Evolutionary conservation across 2,888 invertebrate species (phyloP).

Genomic region (Ernsta delagoae): DNA sequence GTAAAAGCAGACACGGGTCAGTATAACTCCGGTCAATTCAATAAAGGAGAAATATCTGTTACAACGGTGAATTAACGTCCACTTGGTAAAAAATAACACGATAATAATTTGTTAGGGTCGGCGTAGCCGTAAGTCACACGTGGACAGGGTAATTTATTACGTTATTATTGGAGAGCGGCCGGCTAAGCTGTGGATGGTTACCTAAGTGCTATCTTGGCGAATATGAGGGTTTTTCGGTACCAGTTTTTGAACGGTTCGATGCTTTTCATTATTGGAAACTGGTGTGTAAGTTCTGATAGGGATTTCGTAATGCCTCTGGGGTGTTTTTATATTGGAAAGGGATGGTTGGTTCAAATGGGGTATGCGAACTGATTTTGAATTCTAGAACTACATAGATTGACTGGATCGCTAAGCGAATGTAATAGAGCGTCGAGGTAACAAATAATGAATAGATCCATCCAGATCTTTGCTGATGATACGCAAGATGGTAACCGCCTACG

Average conservation of each 20-base stretch:
- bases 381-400: not conserved
- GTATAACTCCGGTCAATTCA: slow-evolving; percentile 25
- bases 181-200: slow-evolving; percentile 13
- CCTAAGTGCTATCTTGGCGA: slow-evolving; percentile 7
- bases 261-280: slow-evolving; percentile 5
- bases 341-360: not conserved
- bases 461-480: too few relatives aligned
- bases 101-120: slow-evolving; percentile 52
- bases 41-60: slow-evolving; percentile 36
- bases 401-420: too few relatives aligned
- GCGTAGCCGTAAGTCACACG: slow-evolving; percentile 45
- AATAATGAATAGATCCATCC: too few relatives aligned
- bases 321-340: not conserved
- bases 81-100: slow-evolving; percentile 52
- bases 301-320: not conserved
- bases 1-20: slow-evolving; percentile 16
- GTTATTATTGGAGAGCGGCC: slow-evolving; percentile 30
- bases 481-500: too few relatives aligned
- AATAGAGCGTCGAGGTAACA: too few relatives aligned
- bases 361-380: not conserved
- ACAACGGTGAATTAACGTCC: slow-evolving; percentile 43
- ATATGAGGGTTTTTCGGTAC: slow-evolving; percentile 1
- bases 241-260: not conserved
- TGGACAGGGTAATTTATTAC: slow-evolving; percentile 32
- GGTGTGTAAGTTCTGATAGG: not conserved